Evolutionary conservation across 2,888 invertebrate genomes (phyloP).

Genomic region (Parnassius glacialis): DNA sequence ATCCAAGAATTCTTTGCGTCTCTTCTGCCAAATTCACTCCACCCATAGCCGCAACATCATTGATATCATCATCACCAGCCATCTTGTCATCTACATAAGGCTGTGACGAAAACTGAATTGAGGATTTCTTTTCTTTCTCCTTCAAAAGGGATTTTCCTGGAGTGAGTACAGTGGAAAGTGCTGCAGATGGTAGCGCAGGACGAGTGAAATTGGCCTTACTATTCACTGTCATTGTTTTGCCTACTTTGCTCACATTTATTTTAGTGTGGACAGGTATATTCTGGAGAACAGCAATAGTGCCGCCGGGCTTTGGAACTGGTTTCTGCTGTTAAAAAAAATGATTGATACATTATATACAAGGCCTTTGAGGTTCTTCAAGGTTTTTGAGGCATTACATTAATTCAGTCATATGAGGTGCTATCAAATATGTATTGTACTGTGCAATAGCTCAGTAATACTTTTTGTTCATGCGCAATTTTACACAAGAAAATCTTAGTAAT

Average conservation of each 20-base stretch:
- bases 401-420: no score
- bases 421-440: no score
- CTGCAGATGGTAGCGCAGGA: constrained; percentile 48
- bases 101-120: constrained; percentile 51
- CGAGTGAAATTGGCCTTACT: constrained; percentile 60
- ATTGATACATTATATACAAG: no score
- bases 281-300: constrained; percentile 65
- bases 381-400: no score
- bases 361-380: no score
- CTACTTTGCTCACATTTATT: constrained; percentile 61
- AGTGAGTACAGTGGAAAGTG: constrained; percentile 61
- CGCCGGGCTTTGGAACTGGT: constrained; percentile 49
- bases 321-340: constrained; percentile 42
- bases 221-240: constrained; percentile 75
- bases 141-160: constrained; percentile 83
- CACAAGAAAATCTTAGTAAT: no score
- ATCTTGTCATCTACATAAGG: constrained; percentile 74
- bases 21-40: constrained; percentile 98
- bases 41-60: constrained; percentile 99
- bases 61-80: constrained; percentile 96
- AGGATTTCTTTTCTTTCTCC: constrained; percentile 88
- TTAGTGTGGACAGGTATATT: constrained; percentile 70
- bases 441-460: no score
- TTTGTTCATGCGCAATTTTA: no score
- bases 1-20: constrained; percentile 94